Evolutionary conservation across 1,140 invertebrate genomes (phyloP), one percentile per base, ranked within the genome.

Genomic region (Apis mellifera): DNA sequence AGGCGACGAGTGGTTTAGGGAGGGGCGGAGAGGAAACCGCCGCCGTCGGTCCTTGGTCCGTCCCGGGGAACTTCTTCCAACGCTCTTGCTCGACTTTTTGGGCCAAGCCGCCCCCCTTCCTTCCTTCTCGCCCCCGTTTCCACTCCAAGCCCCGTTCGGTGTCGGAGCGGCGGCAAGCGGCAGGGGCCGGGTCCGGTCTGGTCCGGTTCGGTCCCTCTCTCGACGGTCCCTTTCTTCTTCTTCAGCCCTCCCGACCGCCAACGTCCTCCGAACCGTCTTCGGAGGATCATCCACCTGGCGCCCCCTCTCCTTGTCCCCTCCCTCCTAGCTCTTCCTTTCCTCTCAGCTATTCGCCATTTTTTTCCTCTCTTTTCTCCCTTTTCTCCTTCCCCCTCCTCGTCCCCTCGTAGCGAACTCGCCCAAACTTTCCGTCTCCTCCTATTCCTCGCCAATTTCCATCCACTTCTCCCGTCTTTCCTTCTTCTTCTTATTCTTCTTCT

Each of bases 211-310:
- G 75, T 77, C 81, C 57, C 74, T 52, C 65, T 74, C 69, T 15
- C 32, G 55, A 23, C 26, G 48, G 19, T 42, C 82, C 59, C 76
- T 86, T 81, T 85, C 77, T 77, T 85, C 77, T 77, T 72, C 82
- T 78, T 72, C 82, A 82, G 68, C 69, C 70, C 52, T 75, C 52
- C 9, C 70, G 57, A 77, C 57, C 65, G 62, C 8, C 74, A 84
- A 60, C 64, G 55, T 82, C 74, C 69, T 57, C 66, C 84, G 69
- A 82, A 85, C 78, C 74, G 50, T 82, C 78, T 84, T 87, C 74
- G 62, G 79, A 85, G 74, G 74, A 90, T 90, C 89, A 81, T 87
- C 90, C 90, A 90, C 84, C 90, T 88, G 90, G 84, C 84, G 87
- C 87, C 86, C 87, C 86, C 87, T 88, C 17, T 32, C 65, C 8